Conservation (phyloP, 2,797 vertebrate species). For the Strix occidentalis region DNA sequence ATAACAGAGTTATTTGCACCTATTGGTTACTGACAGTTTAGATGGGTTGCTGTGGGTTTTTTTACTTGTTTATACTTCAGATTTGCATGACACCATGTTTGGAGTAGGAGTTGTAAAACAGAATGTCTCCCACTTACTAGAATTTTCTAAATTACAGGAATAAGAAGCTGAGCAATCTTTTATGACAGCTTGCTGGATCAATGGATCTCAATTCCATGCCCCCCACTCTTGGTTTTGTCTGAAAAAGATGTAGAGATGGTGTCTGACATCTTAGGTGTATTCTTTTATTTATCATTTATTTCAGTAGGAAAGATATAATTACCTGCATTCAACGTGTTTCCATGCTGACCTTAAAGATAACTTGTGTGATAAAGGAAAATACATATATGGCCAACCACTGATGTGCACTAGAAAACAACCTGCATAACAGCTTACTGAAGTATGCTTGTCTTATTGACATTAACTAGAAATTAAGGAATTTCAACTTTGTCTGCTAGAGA, state of each 20-base stretch:
- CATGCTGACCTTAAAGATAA: not conserved
- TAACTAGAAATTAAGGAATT: not conserved
- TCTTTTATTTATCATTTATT: not conserved
- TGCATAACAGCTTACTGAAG: not conserved
- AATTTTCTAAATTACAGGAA: not conserved
- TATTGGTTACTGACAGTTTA: not conserved
- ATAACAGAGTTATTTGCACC: not conserved
- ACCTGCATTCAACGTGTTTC: accelerated
- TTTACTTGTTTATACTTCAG: not conserved
- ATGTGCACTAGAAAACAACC: not conserved
- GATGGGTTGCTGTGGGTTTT: not conserved
- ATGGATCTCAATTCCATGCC: not conserved
- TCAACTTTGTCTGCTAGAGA: not conserved
- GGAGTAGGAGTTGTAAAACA: not conserved
- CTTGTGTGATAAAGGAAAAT: not conserved
- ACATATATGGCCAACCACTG: not conserved
- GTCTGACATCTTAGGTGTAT: not conserved
- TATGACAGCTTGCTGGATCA: not conserved
- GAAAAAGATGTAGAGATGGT: not conserved
- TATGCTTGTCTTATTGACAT: not conserved
- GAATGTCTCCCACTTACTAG: not conserved
- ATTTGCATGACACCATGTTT: not conserved
- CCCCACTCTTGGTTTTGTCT: not conserved
- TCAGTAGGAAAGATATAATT: not conserved
- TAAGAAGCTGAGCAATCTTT: not conserved